A percentile compares a stretch with the other conserved stretches of the same genome.
These are phyloP conservation scores for Acipenser oxyrinchus DNA, from an alignment of 2,797 vertebrate genomes.

Conservation along the genomic window DNA sequence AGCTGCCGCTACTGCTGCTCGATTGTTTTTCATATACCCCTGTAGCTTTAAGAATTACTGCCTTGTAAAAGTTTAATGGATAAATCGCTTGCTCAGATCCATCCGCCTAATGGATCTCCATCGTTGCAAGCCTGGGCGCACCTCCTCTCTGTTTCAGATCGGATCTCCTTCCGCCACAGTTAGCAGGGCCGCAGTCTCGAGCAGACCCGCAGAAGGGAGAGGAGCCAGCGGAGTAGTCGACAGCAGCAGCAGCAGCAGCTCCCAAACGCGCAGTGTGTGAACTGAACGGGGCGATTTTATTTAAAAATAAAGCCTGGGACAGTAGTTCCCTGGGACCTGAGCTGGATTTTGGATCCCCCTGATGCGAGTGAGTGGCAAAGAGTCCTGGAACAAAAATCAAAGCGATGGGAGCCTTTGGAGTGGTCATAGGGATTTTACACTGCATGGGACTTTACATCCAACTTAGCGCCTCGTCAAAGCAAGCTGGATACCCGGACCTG, in stretches of 20 bases:
- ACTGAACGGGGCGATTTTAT: conserved; percentile 18
- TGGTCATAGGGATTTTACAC: conserved; percentile 79
- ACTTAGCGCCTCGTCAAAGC: conserved; percentile 70
- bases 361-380: conserved; percentile 53
- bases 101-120: conserved; percentile 53
- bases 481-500: conserved; percentile 62
- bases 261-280: conserved; percentile 14
- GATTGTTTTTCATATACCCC: not conserved
- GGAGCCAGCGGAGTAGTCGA: conserved; percentile 27
- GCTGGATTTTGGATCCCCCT: conserved; percentile 44
- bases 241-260: conserved; percentile 31
- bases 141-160: conserved; percentile 20
- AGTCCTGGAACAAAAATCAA: conserved; percentile 34
- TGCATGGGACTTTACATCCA: conserved; percentile 86
- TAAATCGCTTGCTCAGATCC: conserved; percentile 53
- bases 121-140: conserved; percentile 35
- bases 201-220: conserved; percentile 29
- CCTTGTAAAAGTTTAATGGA: conserved; percentile 49
- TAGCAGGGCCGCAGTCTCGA: conserved; percentile 61
- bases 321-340: conserved; percentile 32
- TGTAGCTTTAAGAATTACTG: conserved; percentile 20
- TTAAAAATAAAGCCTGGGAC: conserved; percentile 17
- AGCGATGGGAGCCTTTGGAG: conserved; percentile 72
- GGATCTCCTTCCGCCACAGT: conserved; percentile 65
- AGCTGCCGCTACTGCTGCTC: not conserved